phyloP scores from a whole-genome alignment of 2,888 invertebrate species.

The Dicranocentrus wangi region DNA sequence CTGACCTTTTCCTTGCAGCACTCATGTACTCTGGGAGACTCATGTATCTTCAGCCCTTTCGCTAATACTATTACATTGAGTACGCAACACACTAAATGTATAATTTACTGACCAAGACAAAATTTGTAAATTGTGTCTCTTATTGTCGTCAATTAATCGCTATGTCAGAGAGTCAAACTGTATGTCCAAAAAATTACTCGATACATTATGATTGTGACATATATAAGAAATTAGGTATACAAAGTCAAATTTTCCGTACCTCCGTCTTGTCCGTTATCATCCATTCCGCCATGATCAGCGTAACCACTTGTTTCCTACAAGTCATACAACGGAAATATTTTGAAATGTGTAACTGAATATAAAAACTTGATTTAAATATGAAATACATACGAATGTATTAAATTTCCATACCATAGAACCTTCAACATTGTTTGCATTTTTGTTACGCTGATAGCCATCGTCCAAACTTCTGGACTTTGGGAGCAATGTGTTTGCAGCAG shows the following conservation, averaged over 20 bases:
- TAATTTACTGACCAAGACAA: not conserved
- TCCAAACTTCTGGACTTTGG: conserved; percentile 73
- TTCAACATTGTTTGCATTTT: conserved; percentile 55
- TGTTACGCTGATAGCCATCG: conserved; percentile 61
- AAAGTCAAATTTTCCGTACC: conserved; percentile 34
- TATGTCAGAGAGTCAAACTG: not conserved
- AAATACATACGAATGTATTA: not conserved
- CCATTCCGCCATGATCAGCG: conserved; percentile 46
- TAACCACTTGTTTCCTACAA: conserved; percentile 20
- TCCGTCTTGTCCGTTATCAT: conserved; percentile 62
- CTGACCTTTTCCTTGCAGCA: no score
- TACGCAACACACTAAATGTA: no score
- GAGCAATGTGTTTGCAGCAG: conserved; percentile 64
- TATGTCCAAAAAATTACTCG: not conserved
- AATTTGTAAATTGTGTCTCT: not conserved
- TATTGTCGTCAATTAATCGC: conserved; percentile 1
- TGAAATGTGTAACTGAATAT: not conserved
- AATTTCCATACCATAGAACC: conserved; percentile 40
- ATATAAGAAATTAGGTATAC: no score
- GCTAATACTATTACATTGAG: no score
- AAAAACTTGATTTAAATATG: not conserved
- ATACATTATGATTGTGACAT: no score
- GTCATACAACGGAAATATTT: conserved; percentile 1
- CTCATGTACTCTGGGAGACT: no score
- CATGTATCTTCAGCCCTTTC: no score